Base-by-base conservation (phyloP, 2,113 vertebrate species). In the Formicarius rufipectus region DNA sequence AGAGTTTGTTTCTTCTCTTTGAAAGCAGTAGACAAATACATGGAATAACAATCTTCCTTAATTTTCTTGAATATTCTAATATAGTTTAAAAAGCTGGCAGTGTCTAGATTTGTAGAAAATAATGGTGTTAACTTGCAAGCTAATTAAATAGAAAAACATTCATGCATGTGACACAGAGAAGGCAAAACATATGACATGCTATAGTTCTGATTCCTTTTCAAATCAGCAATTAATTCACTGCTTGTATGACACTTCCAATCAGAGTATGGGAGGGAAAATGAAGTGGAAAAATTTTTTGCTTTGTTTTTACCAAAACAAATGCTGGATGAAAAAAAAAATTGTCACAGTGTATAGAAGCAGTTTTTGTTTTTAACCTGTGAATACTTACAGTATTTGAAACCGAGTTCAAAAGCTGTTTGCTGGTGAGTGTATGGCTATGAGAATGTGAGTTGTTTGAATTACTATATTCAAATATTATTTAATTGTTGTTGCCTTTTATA, bases 91-190 rank as follows among this genome's bases (percentile, higher is more conserved):
- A 47, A 21, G n/a, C 7, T 27, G 14, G 2, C 16, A 45, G 12
- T 35, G 4, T 30, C n/a, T 37, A 88, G 12, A 55, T 9, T 20
- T 30, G 16, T 37, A 68, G 56, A 64, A 95, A 95, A 63, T 13
- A 47, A 35, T 2, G 1, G 4, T 50, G 13, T 12, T 50, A 82
- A 62, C 14, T 17, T 69, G 12, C 0, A 0, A 89, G 10, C 7
- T 40, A 66, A 84, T 37, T 74, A 67, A 76, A 63, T 14, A 53
- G 37, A 14, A 55, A 58, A 89, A 56, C 2, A 9, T 39, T 6
- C 4, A 33, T 37, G 6, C 19, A 13, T 82, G 7, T 23, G 27
- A 79, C 10, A 68, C 20, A 89, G 62, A 79, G n/a, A 58, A 82
- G 28, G 20, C 8, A 80, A 88, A 92, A 74, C 0, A 11, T 22